Conservation (phyloP, 2,797 vertebrate species). For the Tragelaphus oryx region DNA sequence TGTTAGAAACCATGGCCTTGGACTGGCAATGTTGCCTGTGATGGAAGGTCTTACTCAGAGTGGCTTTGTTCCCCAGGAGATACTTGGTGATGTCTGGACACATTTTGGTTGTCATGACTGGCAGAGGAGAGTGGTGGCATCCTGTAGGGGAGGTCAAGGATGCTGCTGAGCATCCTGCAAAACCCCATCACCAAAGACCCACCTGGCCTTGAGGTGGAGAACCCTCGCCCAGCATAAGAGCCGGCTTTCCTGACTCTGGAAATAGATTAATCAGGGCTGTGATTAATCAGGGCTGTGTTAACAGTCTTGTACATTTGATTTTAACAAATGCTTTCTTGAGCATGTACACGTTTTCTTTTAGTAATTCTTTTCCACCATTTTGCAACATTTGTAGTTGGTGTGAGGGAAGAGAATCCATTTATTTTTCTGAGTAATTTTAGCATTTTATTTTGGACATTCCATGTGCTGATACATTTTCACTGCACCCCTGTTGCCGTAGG, state of each 20-base stretch:
- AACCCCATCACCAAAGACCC: background rate
- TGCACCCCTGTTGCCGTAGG: background rate
- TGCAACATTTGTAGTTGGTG: background rate
- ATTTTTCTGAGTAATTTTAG: conserved; percentile 12
- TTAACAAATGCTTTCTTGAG: background rate
- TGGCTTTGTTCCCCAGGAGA: background rate
- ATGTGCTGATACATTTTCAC: background rate
- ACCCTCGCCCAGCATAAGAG: background rate
- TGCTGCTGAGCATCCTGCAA: background rate
- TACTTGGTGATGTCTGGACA: background rate
- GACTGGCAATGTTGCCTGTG: background rate
- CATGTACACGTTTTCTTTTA: background rate
- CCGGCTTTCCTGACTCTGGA: background rate
- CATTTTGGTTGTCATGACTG: background rate
- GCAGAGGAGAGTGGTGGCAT: background rate
- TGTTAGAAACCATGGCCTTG: background rate
- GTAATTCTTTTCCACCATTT: background rate
- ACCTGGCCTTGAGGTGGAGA: background rate
- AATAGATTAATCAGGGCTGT: background rate
- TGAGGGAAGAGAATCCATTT: background rate
- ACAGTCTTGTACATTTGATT: background rate
- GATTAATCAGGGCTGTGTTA: background rate
- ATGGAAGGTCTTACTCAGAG: background rate
- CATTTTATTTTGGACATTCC: background rate
- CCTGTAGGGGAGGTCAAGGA: background rate